Conservation (phyloP, 2,888 invertebrate genomes). For the Platerodrilus igneus region DNA sequence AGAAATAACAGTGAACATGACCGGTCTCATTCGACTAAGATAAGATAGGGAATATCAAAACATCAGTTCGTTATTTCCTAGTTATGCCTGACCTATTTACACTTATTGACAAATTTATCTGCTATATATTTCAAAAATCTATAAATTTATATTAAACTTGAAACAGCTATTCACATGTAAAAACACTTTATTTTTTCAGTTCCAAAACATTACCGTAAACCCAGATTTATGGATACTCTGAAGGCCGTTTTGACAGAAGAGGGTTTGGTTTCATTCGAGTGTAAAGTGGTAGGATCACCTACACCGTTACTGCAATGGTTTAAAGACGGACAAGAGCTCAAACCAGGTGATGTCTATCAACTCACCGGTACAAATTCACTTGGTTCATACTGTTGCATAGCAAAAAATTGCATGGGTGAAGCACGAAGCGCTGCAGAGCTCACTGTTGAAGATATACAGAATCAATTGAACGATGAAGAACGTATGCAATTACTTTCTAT, state of each 20-base stretch:
- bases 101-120: too few species aligned
- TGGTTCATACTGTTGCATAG: slow-evolving; percentile 85
- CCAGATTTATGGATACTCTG: slow-evolving; percentile 84
- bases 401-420: slow-evolving; percentile 87
- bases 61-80: neutral
- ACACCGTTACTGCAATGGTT: slow-evolving; percentile 86
- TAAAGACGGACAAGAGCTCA: slow-evolving; percentile 87
- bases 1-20: too few species aligned
- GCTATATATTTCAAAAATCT: neutral
- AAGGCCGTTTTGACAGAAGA: slow-evolving; percentile 87
- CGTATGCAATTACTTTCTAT: slow-evolving; percentile 67
- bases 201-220: slow-evolving; percentile 85
- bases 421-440: slow-evolving; percentile 81
- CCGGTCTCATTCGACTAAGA: too few species aligned
- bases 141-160: neutral
- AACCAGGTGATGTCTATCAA: slow-evolving; percentile 89
- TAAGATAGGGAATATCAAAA: too few species aligned
- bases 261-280: slow-evolving; percentile 87
- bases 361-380: slow-evolving; percentile 85
- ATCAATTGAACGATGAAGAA: slow-evolving; percentile 83
- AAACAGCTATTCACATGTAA: slow-evolving; percentile 34
- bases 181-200: too few species aligned
- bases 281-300: slow-evolving; percentile 89
- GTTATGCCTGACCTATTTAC: neutral
- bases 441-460: slow-evolving; percentile 86